Conservation (phyloP, 2,888 invertebrate genomes). For the Troides aeacus region DNA sequence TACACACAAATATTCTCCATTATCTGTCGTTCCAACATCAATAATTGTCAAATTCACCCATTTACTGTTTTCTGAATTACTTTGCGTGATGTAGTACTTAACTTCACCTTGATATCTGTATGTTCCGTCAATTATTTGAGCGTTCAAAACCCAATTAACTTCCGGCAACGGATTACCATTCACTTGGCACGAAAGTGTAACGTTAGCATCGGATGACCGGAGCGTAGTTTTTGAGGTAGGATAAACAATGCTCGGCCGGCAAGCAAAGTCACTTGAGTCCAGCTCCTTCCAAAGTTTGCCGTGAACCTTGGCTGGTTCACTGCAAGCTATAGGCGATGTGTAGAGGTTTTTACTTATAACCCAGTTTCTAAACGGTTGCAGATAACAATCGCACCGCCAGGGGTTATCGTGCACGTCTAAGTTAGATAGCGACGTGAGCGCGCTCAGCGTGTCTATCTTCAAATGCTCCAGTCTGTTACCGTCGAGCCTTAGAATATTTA, state of each 20-base stretch:
- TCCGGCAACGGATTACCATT: constrained; percentile 88
- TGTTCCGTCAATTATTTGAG: constrained; percentile 79
- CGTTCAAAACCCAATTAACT: constrained; percentile 86
- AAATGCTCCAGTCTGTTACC: constrained; percentile 87
- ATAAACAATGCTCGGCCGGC: constrained; percentile 86
- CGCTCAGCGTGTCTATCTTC: constrained; percentile 82
- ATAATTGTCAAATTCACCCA: constrained; percentile 86
- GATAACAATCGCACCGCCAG: constrained; percentile 93
- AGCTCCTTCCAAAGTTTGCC: constrained; percentile 87
- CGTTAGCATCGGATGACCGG: constrained; percentile 82
- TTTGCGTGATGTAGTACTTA: constrained; percentile 68
- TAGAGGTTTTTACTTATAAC: constrained; percentile 86
- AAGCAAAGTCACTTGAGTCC: constrained; percentile 88
- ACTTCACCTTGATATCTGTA: constrained; percentile 73
- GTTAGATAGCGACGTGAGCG: constrained; percentile 84
- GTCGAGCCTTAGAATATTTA: constrained; percentile 85
- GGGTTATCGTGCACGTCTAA: constrained; percentile 89
- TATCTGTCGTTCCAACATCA: constrained; percentile 82
- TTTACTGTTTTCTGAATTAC: constrained; percentile 61
- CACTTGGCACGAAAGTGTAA: constrained; percentile 87
- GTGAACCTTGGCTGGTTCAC: constrained; percentile 83
- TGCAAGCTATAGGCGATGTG: constrained; percentile 86
- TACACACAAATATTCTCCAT: constrained; percentile 88
- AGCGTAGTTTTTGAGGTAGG: constrained; percentile 81
- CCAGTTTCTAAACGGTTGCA: constrained; percentile 89